Percentiles rank a stretch among this genome's conserved stretches.
These are phyloP conservation scores for Xenops minutus DNA, from an alignment of 2,797 vertebrate species.

Conservation along the genomic window DNA sequence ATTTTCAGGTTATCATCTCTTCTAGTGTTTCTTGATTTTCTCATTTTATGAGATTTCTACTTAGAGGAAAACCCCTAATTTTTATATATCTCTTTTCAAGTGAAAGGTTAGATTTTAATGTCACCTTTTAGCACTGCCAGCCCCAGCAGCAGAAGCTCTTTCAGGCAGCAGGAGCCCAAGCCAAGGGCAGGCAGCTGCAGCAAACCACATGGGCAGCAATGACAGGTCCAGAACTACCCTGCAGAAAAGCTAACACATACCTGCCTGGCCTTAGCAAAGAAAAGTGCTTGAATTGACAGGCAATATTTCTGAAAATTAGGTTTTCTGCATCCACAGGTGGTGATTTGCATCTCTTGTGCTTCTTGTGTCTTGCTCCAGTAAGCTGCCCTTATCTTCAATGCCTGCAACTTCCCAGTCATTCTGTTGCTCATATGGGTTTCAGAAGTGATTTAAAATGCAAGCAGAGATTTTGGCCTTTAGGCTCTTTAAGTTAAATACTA, in stretches of 20 bases:
- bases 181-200: not conserved
- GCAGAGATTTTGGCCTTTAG: not conserved
- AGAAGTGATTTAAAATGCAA: not conserved
- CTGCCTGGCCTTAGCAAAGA: not conserved
- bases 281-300: not conserved
- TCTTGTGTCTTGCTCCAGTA: not conserved
- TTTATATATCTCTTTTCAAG: not conserved
- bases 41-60: not conserved
- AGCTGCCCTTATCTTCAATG: not conserved
- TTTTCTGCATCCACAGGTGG: not conserved
- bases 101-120: not conserved
- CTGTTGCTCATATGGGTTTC: fast-evolving
- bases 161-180: not conserved
- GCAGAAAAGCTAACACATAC: not conserved
- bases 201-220: not conserved
- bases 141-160: not conserved
- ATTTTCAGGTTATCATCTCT: not conserved
- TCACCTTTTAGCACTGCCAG: not conserved
- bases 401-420: not conserved
- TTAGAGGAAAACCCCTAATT: not conserved
- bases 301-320: not conserved
- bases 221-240: not conserved
- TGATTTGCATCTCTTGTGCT: not conserved
- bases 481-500: not conserved
- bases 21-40: not conserved